A percentile compares a stretch with the other conserved stretches of the same genome.
Evolutionary conservation across 1,140 invertebrate genomes (phyloP).

Genomic region (Drosophila sproati): DNA sequence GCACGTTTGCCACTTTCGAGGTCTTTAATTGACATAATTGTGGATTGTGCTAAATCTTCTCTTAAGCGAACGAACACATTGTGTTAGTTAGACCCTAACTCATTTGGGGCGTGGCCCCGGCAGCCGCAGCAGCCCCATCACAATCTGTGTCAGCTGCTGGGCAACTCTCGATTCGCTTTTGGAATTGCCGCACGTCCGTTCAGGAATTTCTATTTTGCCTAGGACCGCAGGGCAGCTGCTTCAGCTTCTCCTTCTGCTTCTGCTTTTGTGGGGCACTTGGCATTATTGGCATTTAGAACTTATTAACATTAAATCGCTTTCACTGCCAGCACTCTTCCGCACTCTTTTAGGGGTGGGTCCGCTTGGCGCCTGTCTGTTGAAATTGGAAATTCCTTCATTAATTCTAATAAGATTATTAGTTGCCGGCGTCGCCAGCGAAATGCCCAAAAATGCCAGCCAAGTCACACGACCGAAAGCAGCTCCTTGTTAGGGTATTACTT

Average conservation of each 20-base stretch:
- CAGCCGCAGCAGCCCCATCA: constrained; percentile 16
- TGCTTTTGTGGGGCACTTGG: constrained; percentile 37
- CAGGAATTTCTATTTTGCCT: constrained; percentile 75
- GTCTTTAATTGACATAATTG: background rate
- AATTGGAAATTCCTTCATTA: constrained; percentile 80
- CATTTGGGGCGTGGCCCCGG: background rate
- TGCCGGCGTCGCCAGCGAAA: constrained; percentile 39
- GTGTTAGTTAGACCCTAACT: constrained; percentile 4
- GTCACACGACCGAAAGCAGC: background rate
- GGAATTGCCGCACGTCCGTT: constrained; percentile 62
- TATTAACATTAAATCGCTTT: constrained; percentile 80
- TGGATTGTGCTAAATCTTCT: background rate
- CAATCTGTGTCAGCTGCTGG: constrained; percentile 70
- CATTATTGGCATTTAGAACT: constrained; percentile 69
- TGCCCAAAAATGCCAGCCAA: constrained; percentile 14
- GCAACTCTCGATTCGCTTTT: constrained; percentile 42
- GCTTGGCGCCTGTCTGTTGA: constrained; percentile 53
- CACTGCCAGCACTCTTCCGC: background rate
- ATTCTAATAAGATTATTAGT: constrained; percentile 83
- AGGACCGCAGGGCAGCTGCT: constrained; percentile 19
- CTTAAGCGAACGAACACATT: background rate
- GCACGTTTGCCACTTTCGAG: background rate
- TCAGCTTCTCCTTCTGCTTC: background rate
- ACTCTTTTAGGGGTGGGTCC: background rate
- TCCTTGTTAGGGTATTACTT: constrained; percentile 1